A percentile compares a stretch with the other conserved stretches of the same genome.
Evolutionary conservation across 2,888 invertebrate genomes (phyloP).

Genomic region (Plebejus argus): DNA sequence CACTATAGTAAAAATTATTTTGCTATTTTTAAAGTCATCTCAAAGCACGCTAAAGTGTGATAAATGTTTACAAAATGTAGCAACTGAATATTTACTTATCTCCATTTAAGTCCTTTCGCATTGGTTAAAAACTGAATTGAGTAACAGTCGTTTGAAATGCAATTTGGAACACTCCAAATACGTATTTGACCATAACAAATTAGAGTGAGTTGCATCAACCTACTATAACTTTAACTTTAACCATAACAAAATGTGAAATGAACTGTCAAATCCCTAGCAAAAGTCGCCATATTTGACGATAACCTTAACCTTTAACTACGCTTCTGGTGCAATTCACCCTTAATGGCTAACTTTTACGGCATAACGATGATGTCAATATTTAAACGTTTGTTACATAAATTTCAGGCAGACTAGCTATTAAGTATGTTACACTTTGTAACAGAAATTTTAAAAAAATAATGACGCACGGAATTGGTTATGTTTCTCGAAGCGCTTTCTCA

Average conservation of each 20-base stretch:
- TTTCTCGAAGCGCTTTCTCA: not conserved
- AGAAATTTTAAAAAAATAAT: not conserved
- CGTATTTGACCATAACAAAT: slow-evolving; percentile 10
- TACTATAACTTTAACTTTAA: too few species aligned
- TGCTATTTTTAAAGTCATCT: too few species aligned
- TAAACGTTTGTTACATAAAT: slow-evolving; percentile 11
- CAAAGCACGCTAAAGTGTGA: not conserved
- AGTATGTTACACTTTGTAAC: not conserved
- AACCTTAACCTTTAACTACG: too few species aligned
- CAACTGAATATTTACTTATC: not conserved
- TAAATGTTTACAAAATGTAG: not conserved
- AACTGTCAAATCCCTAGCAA: too few species aligned
- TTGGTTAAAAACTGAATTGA: slow-evolving; percentile 14
- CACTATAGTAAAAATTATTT: too few species aligned
- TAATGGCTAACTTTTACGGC: not conserved
- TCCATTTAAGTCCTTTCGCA: slow-evolving; percentile 1
- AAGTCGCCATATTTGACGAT: too few species aligned
- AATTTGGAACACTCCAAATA: slow-evolving; percentile 14
- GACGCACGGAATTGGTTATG: too few species aligned
- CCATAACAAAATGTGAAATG: too few species aligned
- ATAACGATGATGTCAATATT: slow-evolving; percentile 7
- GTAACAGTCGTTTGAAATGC: slow-evolving; percentile 21
- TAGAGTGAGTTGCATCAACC: too few species aligned
- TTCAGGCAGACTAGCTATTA: not conserved
- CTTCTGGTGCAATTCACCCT: too few species aligned